Base-by-base conservation (phyloP, 2,113 vertebrate species). In the Tychaedon coryphoeus region DNA sequence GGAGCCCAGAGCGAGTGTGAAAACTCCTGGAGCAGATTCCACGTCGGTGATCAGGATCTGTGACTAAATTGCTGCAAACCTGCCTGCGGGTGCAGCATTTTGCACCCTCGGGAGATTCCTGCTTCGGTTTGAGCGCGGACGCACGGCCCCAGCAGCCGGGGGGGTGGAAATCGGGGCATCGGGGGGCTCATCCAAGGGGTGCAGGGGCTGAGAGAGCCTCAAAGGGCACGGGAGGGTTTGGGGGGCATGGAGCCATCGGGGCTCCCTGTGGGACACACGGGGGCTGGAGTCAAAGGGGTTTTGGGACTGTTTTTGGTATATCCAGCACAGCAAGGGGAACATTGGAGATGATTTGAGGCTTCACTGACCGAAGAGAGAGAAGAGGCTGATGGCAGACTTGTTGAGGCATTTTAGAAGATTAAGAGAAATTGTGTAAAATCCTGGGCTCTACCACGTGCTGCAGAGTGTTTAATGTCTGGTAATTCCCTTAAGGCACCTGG, bases 211-310 rank as follows among this genome's bases (percentile, higher is more conserved):
- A 25, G 18, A 12, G 33, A 4, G 15, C 31, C 31, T 9, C 2
- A 4, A 10, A 42, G 48, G 38, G 31, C 61, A 65, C 12, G 8
- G 61, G 50, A 19, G 40, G 26, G 25, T 24, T 43, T 15, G 38
- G 60, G 14, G 38, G 33, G 38, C 5, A 2, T 4, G 61, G 48
- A 54, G 60, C 15, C 1, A 2, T 6, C 38, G 19, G 61, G 14
- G 2, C 9, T 47, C n/a, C 13, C 28, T n/a, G 0, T 2, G 5
- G 8, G 48, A 28, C 0, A 0, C 2, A 2, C 47, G 2, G 7
- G 17, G 15, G 15, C 24, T 40, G 60, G 5, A 40, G 12, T 13
- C 16, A 19, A 34, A 38, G 12, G 9, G 5, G 12, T 24, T 64
- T n/a, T 4, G 24, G 15, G 31, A 15, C 29, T 29, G 2, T 12